Percentiles rank a stretch among this genome's conserved stretches.
These are phyloP conservation scores for Drosophila algonquin DNA, from an alignment of 2,888 invertebrate species.

Conservation along the genomic window DNA sequence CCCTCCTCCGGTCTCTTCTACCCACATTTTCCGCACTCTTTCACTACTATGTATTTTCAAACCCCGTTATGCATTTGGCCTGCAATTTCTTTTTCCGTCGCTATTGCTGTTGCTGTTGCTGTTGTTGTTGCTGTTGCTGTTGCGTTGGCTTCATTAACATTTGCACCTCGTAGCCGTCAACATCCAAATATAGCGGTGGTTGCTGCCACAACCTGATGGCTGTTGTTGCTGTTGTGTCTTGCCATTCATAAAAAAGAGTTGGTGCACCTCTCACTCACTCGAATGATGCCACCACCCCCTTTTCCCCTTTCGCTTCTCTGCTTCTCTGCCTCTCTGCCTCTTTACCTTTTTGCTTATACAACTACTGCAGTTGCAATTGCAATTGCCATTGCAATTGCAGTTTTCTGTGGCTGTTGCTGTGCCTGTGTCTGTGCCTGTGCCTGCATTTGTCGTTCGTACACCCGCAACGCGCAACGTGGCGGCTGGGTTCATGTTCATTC, in stretches of 20 bases:
- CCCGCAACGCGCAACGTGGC: constrained; percentile 44
- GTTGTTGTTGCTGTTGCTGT: constrained; percentile 20
- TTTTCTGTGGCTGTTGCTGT: not conserved
- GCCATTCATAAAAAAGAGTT: constrained; percentile 68
- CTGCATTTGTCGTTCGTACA: constrained; percentile 21
- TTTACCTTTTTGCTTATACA: constrained; percentile 42
- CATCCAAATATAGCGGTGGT: constrained; percentile 67
- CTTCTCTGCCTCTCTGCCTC: not conserved
- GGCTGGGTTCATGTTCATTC: constrained; percentile 45
- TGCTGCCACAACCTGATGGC: constrained; percentile 20
- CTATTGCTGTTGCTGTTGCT: constrained; percentile 9
- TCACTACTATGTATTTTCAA: constrained; percentile 36
- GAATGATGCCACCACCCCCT: constrained; percentile 1
- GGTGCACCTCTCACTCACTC: constrained; percentile 19
- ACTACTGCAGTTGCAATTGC: constrained; percentile 32
- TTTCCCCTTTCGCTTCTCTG: not conserved
- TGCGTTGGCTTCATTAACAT: constrained; percentile 71
- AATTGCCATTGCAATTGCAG: constrained; percentile 8
- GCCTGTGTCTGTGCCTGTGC: not conserved
- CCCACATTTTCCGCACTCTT: not conserved
- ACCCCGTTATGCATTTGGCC: constrained; percentile 74
- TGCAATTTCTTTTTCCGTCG: constrained; percentile 59
- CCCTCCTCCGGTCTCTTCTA: constrained; percentile 1
- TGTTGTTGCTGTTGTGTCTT: constrained; percentile 8
- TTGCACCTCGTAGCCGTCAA: constrained; percentile 65